Evolutionary conservation across 2,797 vertebrate genomes (phyloP).

Genomic region (Merluccius polli): DNA sequence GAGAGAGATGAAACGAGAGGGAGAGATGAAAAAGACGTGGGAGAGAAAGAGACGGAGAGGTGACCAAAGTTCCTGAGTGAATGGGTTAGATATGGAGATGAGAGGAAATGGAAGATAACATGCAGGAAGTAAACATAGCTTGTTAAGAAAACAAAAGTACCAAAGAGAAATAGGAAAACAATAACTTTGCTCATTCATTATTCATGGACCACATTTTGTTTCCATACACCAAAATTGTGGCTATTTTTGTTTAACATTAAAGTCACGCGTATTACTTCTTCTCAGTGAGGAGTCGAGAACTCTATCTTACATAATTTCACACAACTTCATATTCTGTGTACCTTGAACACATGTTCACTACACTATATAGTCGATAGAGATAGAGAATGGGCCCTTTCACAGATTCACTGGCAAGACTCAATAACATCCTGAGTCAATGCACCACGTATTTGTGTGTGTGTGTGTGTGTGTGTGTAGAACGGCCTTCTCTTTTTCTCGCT

Average conservation of each 20-base stretch:
- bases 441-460: background rate
- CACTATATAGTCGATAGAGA: background rate
- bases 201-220: background rate
- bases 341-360: background rate
- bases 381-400: background rate
- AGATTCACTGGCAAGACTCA: background rate
- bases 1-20: background rate
- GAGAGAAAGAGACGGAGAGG: conserved; percentile 4
- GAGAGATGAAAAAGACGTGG: conserved; percentile 3
- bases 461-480: background rate
- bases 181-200: background rate
- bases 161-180: background rate
- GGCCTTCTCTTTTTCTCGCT: no score
- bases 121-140: background rate
- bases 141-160: background rate
- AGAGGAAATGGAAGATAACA: background rate
- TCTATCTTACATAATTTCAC: no score
- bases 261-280: no score
- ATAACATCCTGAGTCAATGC: background rate
- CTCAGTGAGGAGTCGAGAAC: no score
- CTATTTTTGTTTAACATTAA: no score
- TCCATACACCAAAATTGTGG: background rate
- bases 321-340: background rate
- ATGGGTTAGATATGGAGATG: background rate
- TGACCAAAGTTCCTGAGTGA: background rate